A percentile compares a stretch with the other conserved stretches of the same genome.
Conservation (phyloP, 2,888 invertebrate species). For the Lamproptera curius region DNA sequence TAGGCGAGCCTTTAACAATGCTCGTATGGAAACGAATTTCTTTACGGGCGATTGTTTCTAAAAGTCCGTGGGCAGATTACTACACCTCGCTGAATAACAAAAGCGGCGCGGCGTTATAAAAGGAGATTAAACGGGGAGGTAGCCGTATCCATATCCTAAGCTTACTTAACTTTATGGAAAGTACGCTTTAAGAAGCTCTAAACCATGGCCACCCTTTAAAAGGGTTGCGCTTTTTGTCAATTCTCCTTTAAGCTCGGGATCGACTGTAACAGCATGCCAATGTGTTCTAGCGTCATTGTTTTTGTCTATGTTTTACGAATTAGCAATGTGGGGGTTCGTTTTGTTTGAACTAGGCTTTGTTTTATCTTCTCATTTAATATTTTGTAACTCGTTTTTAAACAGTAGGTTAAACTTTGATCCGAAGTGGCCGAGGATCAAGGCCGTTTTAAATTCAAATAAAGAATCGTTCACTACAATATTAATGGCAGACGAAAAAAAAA, state of each 20-base stretch:
- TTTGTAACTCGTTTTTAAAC: too few relatives aligned
- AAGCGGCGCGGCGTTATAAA: slow-evolving; percentile 65
- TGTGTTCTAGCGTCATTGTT: slow-evolving; percentile 50
- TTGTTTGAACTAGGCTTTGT: too few relatives aligned
- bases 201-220: slow-evolving; percentile 68
- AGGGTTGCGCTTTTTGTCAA: slow-evolving; percentile 74
- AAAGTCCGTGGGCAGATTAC: slow-evolving; percentile 56
- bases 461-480: slow-evolving; percentile 23
- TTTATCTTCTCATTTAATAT: too few relatives aligned
- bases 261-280: too few relatives aligned
- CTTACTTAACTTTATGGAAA: slow-evolving; percentile 73
- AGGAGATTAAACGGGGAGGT: slow-evolving; percentile 67
- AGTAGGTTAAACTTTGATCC: slow-evolving; percentile 44
- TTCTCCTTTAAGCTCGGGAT: slow-evolving; percentile 58
- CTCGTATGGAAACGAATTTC: slow-evolving; percentile 52
- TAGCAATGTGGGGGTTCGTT: slow-evolving; percentile 68
- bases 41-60: slow-evolving; percentile 62
- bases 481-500: slow-evolving; percentile 24
- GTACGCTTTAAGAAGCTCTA: slow-evolving; percentile 64
- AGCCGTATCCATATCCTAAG: slow-evolving; percentile 71
- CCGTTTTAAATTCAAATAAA: slow-evolving; percentile 22
- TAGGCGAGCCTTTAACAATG: slow-evolving; percentile 43
- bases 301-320: slow-evolving; percentile 57
- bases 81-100: slow-evolving; percentile 63
- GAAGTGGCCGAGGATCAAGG: slow-evolving; percentile 41